Evolutionary conservation across 1,140 invertebrate genomes (phyloP).

Genomic region (Eriosoma lanigerum): DNA sequence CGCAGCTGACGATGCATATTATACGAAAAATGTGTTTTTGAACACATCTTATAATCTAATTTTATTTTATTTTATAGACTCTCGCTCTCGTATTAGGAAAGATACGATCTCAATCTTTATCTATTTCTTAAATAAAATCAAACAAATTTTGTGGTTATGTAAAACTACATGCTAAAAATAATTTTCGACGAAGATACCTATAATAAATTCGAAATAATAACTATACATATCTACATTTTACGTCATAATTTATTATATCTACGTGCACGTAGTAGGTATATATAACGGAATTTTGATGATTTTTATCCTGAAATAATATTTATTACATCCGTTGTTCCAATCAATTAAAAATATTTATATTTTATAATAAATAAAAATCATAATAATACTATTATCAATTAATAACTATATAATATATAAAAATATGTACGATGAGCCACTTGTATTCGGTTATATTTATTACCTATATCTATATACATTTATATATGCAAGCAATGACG

Average conservation of each 20-base stretch:
- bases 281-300: conserved; percentile 6
- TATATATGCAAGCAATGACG: too few species aligned
- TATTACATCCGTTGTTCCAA: conserved; percentile 25
- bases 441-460: too few species aligned
- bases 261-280: not conserved
- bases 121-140: not conserved
- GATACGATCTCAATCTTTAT: too few species aligned
- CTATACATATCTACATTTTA: not conserved
- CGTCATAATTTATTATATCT: conserved; percentile 1
- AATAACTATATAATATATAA: too few species aligned
- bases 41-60: too few species aligned
- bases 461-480: too few species aligned
- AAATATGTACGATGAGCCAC: too few species aligned
- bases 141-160: not conserved
- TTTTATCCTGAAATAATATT: conserved; percentile 3
- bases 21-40: conserved; percentile 10
- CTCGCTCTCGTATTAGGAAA: too few species aligned
- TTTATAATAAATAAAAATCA: not conserved
- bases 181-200: not conserved
- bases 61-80: not conserved
- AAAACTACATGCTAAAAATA: not conserved
- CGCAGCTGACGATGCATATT: too few species aligned
- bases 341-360: conserved; percentile 18
- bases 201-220: too few species aligned
- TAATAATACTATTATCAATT: too few species aligned